Evolutionary conservation across 2,888 invertebrate species (phyloP), one percentile per base, ranked within the genome.

Genomic region (Ommatoiulus sabulosus): DNA sequence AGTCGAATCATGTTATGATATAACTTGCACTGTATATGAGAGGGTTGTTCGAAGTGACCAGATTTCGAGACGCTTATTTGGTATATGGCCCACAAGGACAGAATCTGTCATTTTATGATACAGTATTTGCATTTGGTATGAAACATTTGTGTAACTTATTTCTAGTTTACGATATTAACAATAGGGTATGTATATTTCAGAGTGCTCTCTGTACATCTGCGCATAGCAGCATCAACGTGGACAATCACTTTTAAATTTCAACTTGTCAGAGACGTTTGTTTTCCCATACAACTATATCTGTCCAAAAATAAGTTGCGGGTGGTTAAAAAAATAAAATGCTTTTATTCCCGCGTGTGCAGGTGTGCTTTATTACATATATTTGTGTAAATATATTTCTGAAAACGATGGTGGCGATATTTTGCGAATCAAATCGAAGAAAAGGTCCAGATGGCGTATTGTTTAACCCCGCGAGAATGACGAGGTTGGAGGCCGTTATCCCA

Each of bases 401-500:
- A 24, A 12, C 72, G 35, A 80, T 80, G 80, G 80, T 35, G 72
- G 8, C 3, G 24, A 10, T 10, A 80, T 24, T 15, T 80, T 4
- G 35, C 80, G 80, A 43, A 80, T 80, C 80, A 80, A 80, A 80
- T 80, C 80, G 15, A 80, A 80, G 80, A 80, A 80, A 80, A 80
- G 35, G 80, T 15, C 80, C 80, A 80, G 80, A 80, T 80, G 80
- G 80, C 35, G 35, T 15, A 80, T 80, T 80, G 80, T 80, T 80
- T 10, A 80, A 80, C 12, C 80, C 15, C 35, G 0, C 35, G 80
- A 80, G 80, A 24, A 24, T 24, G 24, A 10, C 72, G 24, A 72
- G 72, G 35, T 35, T 80, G 35, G 80, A 80, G 80, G 80, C 80
- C 80, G 80, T 80, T 80, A 80, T 80, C 80, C 35, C 35, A 15